Evolutionary conservation across 1,140 invertebrate genomes (phyloP), one percentile per base, ranked within the genome.

Genomic region (Spodoptera litura): DNA sequence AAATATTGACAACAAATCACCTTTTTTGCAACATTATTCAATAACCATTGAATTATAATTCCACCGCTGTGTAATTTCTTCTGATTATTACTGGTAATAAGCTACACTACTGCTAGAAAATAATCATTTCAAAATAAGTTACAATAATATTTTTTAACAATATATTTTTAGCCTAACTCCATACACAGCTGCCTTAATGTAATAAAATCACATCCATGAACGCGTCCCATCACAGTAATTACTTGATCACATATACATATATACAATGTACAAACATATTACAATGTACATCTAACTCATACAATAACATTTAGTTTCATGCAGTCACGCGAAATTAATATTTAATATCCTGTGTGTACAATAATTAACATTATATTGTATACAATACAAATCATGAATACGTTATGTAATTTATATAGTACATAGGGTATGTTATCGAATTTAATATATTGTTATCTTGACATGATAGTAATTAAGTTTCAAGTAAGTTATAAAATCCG

Each of bases 271-370:
- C 38, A 64, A 44, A 62, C 61, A 38, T 44, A 44, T 15, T 10
- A 10, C 20, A 15, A 49, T 64, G 15, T 49, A 64, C 25, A 64
- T 64, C 61, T 64, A 64, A 64, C n/a, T 8, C 9, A 64, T 44
- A 49, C 35, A 31, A 51, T 52, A 64, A 64, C 35, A 20, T 27
- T 13, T 55, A 31, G 15, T n/a, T 68, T 68, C 44, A 52, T 68
- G 44, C 44, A 68, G 27, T 53, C 49, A 52, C 15, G 44, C 4
- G 44, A 53, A 31, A 68, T 68, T 68, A 52, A 68, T 68, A 68
- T 68, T 72, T 73, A 73, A 73, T 73, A 59, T 73, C 56, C 71
- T 59, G 38, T 49, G 61, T 27, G 38, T 49, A 73, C 71, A 73
- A 68, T 68, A 68, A 59, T 73, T 73, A 73, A 25, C 53, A 73